Evolutionary conservation across 2,113 vertebrate genomes (phyloP).

Genomic region (Indicator indicator): DNA sequence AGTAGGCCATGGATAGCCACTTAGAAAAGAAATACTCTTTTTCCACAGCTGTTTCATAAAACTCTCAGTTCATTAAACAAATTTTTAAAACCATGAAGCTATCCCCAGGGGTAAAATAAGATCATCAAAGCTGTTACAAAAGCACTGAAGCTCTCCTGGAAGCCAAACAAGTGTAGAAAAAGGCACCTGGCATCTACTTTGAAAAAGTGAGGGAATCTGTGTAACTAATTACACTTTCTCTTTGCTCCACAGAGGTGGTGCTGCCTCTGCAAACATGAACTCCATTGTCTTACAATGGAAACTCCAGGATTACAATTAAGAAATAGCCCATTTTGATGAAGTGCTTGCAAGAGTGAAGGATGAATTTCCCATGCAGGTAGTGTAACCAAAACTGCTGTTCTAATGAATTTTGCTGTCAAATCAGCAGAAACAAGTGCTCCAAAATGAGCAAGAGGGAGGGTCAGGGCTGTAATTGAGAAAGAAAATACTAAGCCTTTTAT

Average conservation of each 20-base stretch:
- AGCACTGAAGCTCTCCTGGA: not conserved
- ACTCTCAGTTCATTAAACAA: not conserved
- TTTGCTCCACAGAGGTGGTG: not conserved
- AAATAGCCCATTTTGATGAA: not conserved
- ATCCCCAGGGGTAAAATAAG: not conserved
- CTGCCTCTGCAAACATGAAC: not conserved
- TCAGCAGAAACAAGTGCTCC: not conserved
- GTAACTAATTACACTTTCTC: not conserved
- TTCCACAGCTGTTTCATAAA: not conserved
- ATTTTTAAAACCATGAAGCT: not conserved
- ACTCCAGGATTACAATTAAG: not conserved
- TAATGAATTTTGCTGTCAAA: not conserved
- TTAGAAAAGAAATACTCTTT: not conserved
- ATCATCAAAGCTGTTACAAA: not conserved
- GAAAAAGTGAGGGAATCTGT: not conserved
- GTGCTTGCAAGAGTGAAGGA: not conserved
- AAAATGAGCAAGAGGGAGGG: not conserved
- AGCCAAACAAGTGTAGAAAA: not conserved
- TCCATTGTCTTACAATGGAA: not conserved
- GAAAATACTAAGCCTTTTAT: not conserved
- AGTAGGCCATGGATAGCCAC: not conserved
- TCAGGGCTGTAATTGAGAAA: not conserved
- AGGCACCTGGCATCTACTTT: not conserved
- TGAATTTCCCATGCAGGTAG: not conserved
- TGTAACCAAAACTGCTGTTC: not conserved